A percentile compares a stretch with the other conserved stretches of the same genome.
These are phyloP conservation scores for Pseudocheirus occidentalis DNA, from an alignment of 2,797 vertebrate genomes.

Conservation along the genomic window DNA sequence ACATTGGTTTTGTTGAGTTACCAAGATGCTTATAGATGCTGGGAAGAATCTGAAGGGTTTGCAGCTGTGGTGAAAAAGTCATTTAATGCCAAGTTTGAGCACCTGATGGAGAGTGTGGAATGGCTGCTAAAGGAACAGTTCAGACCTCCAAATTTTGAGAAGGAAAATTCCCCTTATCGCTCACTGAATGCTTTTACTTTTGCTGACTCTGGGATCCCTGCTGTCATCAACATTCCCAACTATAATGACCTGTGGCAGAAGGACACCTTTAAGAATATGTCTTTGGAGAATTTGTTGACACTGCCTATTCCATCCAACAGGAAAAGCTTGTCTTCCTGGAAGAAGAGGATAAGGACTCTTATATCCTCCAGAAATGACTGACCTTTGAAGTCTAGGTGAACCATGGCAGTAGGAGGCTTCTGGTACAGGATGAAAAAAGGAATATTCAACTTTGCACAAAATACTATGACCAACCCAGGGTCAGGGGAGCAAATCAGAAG, in stretches of 20 bases:
- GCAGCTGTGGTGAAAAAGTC: slow-evolving; percentile 95
- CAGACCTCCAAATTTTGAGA: slow-evolving; percentile 92
- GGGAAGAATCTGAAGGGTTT: slow-evolving; percentile 96
- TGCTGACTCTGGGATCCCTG: slow-evolving; percentile 93
- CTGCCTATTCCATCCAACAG: slow-evolving; percentile 89
- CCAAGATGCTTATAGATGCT: slow-evolving; percentile 93
- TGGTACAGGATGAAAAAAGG: slow-evolving; percentile 92
- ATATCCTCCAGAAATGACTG: slow-evolving; percentile 91
- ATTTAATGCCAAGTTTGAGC: slow-evolving; percentile 92
- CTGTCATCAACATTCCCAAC: slow-evolving; percentile 95
- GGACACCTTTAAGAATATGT: slow-evolving; percentile 92
- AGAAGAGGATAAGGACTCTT: slow-evolving; percentile 93
- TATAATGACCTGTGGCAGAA: slow-evolving; percentile 91
- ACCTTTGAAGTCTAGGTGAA: slow-evolving; percentile 95
- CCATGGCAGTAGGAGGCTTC: slow-evolving; percentile 94
- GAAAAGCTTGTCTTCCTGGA: slow-evolving; percentile 93
- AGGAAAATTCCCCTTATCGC: slow-evolving; percentile 92
- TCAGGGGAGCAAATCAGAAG: slow-evolving; percentile 90
- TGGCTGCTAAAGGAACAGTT: slow-evolving; percentile 90
- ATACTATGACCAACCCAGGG: slow-evolving; percentile 90
- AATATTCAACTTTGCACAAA: slow-evolving; percentile 91
- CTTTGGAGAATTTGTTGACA: slow-evolving; percentile 92
- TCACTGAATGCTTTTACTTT: slow-evolving; percentile 94
- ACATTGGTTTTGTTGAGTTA: slow-evolving; percentile 97
- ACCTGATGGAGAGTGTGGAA: slow-evolving; percentile 90